These are phyloP conservation scores for Ips typographus DNA, from an alignment of 1,140 invertebrate species.

Conservation along the genomic window DNA sequence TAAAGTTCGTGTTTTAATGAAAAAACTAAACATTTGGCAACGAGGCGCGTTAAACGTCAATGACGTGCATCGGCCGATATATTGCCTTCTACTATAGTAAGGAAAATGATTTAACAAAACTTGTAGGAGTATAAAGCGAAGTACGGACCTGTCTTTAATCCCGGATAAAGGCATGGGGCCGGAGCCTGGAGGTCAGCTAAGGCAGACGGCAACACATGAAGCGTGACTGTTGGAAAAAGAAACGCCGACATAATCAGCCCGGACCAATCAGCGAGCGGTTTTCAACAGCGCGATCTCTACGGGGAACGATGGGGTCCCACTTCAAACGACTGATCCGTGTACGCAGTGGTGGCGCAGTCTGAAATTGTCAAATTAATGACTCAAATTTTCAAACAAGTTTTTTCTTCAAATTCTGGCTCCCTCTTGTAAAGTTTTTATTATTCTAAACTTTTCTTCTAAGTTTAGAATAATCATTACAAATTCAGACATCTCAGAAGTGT, in stretches of 20 bases:
- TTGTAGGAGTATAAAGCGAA: no score
- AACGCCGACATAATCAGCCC: conserved; percentile 41
- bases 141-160: conserved; percentile 26
- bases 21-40: no score
- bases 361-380: background rate
- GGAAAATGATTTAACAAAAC: no score
- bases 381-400: background rate
- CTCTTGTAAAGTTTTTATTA: no score
- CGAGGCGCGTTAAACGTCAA: no score
- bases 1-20: no score
- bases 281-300: conserved; percentile 40
- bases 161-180: conserved; percentile 35
- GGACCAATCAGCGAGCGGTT: conserved; percentile 39
- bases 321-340: conserved; percentile 13
- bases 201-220: conserved; percentile 42
- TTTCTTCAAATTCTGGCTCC: background rate
- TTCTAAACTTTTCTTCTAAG: no score
- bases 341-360: conserved; percentile 19
- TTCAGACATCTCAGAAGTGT: no score
- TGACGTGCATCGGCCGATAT: no score
- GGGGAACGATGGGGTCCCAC: conserved; percentile 22
- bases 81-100: no score
- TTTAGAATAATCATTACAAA: no score
- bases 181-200: conserved; percentile 32
- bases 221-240: conserved; percentile 41